Evolutionary conservation across 2,888 invertebrate genomes (phyloP).

Genomic region (Habrosyne pyritoides): DNA sequence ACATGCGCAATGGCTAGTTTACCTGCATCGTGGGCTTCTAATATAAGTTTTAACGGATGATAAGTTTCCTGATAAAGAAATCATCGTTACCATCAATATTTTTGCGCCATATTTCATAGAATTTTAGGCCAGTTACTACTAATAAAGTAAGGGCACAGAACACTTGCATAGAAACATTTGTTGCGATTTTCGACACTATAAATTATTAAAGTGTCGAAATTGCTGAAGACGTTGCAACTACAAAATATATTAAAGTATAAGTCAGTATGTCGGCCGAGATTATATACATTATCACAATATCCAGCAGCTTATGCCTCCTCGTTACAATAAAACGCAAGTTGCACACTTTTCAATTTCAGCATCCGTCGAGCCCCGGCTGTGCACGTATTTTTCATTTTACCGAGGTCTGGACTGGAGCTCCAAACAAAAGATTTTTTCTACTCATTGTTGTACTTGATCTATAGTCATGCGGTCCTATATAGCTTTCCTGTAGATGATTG

Average conservation of each 20-base stretch:
- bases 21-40: neutral
- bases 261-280: slow-evolving; percentile 32
- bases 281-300: slow-evolving; percentile 58
- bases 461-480: slow-evolving; percentile 26
- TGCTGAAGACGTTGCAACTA: slow-evolving; percentile 6
- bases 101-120: too few species aligned
- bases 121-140: too few species aligned
- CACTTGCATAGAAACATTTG: neutral
- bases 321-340: slow-evolving; percentile 66
- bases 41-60: too few species aligned
- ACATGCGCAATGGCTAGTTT: slow-evolving; percentile 3
- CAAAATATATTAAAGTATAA: slow-evolving; percentile 25
- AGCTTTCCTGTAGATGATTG: neutral
- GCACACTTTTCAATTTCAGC: slow-evolving; percentile 70
- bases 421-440: slow-evolving; percentile 71
- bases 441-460: slow-evolving; percentile 58
- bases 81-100: too few species aligned
- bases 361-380: slow-evolving; percentile 52
- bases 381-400: slow-evolving; percentile 71
- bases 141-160: too few species aligned
- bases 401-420: slow-evolving; percentile 49
- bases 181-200: neutral
- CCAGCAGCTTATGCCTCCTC: slow-evolving; percentile 41
- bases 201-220: neutral
- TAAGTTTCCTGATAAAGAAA: too few species aligned